phyloP scores from a whole-genome alignment of 64 coral and sea anemone genomes.

The Montipora foliosa region DNA sequence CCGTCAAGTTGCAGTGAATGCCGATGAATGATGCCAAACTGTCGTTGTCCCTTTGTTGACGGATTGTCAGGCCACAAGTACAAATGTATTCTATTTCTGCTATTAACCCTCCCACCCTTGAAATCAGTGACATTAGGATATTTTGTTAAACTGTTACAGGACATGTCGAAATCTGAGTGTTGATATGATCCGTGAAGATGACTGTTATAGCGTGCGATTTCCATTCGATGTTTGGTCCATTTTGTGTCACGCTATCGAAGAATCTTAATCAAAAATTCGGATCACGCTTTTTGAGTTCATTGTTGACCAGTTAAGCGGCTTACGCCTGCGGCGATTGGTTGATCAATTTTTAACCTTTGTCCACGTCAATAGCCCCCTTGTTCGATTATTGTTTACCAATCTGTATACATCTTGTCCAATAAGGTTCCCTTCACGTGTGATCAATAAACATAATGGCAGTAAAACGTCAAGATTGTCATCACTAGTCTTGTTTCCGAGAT shows the following conservation, averaged over 20 bases:
- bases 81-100: background rate
- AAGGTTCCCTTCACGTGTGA: conserved; percentile 44
- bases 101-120: background rate
- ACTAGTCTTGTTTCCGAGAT: conserved; percentile 28
- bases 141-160: background rate
- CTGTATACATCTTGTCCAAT: conserved; percentile 61
- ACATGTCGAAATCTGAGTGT: background rate
- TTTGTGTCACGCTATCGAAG: conserved; percentile 35
- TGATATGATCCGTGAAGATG: background rate
- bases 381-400: conserved; percentile 65
- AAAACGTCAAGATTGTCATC: conserved; percentile 64
- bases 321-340: conserved; percentile 2
- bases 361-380: conserved; percentile 56
- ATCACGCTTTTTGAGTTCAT: conserved; percentile 30
- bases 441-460: conserved; percentile 76
- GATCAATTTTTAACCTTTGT: conserved; percentile 41
- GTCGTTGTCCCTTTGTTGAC: background rate
- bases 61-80: background rate
- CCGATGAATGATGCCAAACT: background rate
- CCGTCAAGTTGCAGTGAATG: background rate
- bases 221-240: background rate
- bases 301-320: conserved; percentile 11
- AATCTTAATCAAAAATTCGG: conserved; percentile 11
- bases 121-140: background rate
- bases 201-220: background rate